Conservation (phyloP, 2,888 invertebrate species). For the Lysandra bellargus region DNA sequence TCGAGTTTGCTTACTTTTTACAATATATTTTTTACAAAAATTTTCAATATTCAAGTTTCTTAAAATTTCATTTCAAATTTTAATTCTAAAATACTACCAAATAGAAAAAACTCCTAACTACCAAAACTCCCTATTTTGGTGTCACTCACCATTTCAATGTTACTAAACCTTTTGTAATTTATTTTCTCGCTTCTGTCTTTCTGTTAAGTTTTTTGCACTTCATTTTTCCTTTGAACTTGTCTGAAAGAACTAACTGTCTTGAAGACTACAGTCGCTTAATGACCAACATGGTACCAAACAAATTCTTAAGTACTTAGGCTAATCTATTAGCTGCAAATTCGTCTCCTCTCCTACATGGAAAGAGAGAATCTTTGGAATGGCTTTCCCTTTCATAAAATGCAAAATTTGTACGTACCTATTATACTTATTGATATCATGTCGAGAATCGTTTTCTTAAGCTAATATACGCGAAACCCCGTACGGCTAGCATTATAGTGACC, state of each 20-base stretch:
- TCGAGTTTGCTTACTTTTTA: too few relatives aligned
- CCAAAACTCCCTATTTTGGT: too few relatives aligned
- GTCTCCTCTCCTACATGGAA: not conserved
- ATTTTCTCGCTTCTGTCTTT: not conserved
- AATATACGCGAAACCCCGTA: slow-evolving; percentile 79
- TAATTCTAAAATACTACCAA: too few relatives aligned
- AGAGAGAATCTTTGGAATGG: slow-evolving; percentile 12
- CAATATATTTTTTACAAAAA: too few relatives aligned
- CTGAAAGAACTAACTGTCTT: not conserved
- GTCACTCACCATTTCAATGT: too few relatives aligned
- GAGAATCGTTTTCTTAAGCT: slow-evolving; percentile 79
- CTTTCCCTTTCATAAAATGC: slow-evolving; percentile 2
- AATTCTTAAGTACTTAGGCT: not conserved
- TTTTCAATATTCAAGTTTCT: too few relatives aligned
- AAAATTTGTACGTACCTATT: slow-evolving; percentile 20
- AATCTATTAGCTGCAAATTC: not conserved
- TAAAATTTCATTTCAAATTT: too few relatives aligned
- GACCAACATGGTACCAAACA: not conserved
- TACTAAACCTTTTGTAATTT: not conserved
- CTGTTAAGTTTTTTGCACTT: not conserved
- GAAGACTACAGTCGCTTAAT: not conserved
- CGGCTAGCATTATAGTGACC: slow-evolving; percentile 76
- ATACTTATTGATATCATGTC: slow-evolving; percentile 53
- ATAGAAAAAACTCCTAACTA: too few relatives aligned
- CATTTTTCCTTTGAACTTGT: not conserved